Evolutionary conservation across 2,113 vertebrate genomes (phyloP).

Genomic region (Pelusios castaneus): DNA sequence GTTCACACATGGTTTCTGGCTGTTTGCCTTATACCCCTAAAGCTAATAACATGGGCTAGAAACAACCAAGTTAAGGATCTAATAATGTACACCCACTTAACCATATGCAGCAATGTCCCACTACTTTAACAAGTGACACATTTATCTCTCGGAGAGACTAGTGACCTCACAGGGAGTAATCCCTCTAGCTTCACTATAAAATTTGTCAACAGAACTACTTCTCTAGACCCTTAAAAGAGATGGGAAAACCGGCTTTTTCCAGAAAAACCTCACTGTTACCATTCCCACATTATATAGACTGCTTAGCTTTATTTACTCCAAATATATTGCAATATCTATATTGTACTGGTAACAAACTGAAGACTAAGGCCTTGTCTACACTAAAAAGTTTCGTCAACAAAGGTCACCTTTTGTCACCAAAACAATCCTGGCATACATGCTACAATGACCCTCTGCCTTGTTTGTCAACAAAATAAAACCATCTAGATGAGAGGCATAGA

Average conservation of each 20-base stretch:
- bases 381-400: too few relatives aligned
- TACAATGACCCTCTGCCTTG: too few relatives aligned
- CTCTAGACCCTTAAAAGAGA: rapidly evolving
- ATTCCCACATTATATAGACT: too few relatives aligned
- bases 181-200: not conserved
- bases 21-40: not conserved
- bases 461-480: too few relatives aligned
- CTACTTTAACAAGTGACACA: not conserved
- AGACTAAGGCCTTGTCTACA: not conserved
- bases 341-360: not conserved
- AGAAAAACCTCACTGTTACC: not conserved
- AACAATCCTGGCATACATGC: too few relatives aligned
- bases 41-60: not conserved
- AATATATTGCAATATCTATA: not conserved
- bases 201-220: not conserved
- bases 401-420: too few relatives aligned
- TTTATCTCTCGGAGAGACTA: not conserved
- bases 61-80: not conserved
- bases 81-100: not conserved
- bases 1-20: not conserved
- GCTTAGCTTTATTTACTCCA: not conserved
- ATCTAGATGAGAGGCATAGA: too few relatives aligned
- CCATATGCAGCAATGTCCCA: not conserved
- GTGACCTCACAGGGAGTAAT: not conserved
- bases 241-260: not conserved